Evolutionary conservation across 2,797 vertebrate genomes (phyloP).

Genomic region (Acridotheres tristis): DNA sequence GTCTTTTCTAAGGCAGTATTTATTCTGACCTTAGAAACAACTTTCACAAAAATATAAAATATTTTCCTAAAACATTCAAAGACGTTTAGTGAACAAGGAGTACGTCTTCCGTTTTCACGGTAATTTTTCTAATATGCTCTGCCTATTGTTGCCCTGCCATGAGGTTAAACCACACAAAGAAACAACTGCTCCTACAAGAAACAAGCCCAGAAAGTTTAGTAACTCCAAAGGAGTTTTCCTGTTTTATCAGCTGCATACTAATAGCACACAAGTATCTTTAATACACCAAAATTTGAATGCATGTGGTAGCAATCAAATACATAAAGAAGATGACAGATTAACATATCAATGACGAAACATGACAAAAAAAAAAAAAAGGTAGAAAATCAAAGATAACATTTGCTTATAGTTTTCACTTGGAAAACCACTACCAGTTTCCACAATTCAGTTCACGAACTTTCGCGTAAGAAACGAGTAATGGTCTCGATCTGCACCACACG

Average conservation of each 20-base stretch:
- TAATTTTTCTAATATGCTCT: background rate
- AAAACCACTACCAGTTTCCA: background rate
- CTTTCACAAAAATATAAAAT: background rate
- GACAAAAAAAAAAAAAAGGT: background rate
- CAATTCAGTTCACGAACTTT: background rate
- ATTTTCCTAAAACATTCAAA: background rate
- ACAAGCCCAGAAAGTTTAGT: background rate
- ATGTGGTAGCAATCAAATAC: background rate
- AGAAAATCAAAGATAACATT: background rate
- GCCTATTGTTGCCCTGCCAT: background rate
- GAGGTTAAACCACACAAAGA: background rate
- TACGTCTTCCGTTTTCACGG: fast-evolving
- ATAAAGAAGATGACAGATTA: background rate
- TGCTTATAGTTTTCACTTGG: slow-evolving; percentile 4
- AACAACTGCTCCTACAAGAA: background rate
- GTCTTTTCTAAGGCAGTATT: background rate
- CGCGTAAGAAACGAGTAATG: background rate
- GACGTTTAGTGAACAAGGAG: background rate
- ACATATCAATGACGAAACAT: background rate
- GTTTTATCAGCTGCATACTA: background rate
- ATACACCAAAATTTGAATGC: background rate
- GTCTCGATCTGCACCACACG: background rate
- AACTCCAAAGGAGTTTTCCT: background rate
- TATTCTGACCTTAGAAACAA: background rate
- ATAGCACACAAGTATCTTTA: background rate